Evolutionary conservation across 1,140 invertebrate species (phyloP), one percentile per base, ranked within the genome.

Genomic region (Hermatobates lingyangjiaoensis): DNA sequence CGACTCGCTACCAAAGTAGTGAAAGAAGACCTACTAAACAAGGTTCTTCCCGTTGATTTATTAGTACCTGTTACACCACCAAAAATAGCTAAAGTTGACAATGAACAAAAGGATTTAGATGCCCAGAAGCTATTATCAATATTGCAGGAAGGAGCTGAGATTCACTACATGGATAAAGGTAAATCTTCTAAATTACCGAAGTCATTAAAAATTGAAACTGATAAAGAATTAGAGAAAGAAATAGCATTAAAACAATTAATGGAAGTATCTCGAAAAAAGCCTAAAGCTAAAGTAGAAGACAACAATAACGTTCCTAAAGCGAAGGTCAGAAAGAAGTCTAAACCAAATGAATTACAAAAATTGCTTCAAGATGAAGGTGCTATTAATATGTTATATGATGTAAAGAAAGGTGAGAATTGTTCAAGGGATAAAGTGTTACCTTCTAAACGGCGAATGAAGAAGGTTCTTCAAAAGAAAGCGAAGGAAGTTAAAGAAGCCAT

Each of bases 291-390:
- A 39, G 20, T n/a, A 34, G 46, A 53, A 28, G 27, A 53, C 20
- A 42, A 47, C 25, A 46, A 54, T 45, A 46, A 51, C 27, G 28
- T 34, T 2, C 52, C 27, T 26, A 51, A 46, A 15, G 26, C 50
- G 46, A 55, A 48, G 39, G 23, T 39, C 26, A 44, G 12, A 26
- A 49, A 50, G n/a, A 57, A 55, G 45, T 48, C 55, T 59, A 20
- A 62, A 70, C 61, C 74, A 74, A 71, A 59, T 38, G 85, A 88
- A 69, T 72, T 87, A 40, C 81, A 86, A 58, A 75, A 71, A 53
- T 62, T 88, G 38, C 66, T 88, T 52, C 82, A 82, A 64, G 85
- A 87, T 63, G 85, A 88, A 63, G 85, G 85, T 1, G 82, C 84
- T 2, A 80, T 86, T 1, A 87, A 87, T 64, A 80, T 88, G 72